Evolutionary conservation across 2,888 invertebrate species (phyloP), one percentile per base, ranked within the genome.

Genomic region (Nesidiocoris tenuis): DNA sequence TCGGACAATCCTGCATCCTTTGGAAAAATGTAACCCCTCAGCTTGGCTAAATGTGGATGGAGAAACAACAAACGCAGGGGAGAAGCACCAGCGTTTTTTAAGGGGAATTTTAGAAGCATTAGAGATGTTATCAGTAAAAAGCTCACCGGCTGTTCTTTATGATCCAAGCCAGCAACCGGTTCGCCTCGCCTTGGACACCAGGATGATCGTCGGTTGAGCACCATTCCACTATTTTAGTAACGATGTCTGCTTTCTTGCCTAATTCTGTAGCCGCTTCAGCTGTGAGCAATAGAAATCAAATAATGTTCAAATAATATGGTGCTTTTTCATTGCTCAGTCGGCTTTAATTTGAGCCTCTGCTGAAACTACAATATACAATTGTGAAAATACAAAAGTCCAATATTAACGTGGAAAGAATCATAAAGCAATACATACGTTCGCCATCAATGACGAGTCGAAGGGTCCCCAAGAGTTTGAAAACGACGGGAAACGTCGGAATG

Each of bases 361-460:
- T n/a, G n/a, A n/a, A n/a, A n/a, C n/a, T n/a, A n/a, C n/a, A n/a
- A n/a, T n/a, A n/a, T n/a, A n/a, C n/a, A n/a, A n/a, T n/a, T n/a
- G n/a, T n/a, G n/a, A n/a, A n/a, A n/a, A n/a, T n/a, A n/a, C n/a
- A n/a, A n/a, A n/a, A n/a, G n/a, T n/a, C n/a, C n/a, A n/a, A n/a
- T n/a, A n/a, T 7, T 54, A 54, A 54, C 12, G 9, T 54, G 55
- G 7, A 54, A 54, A 54, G 55, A 7, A 54, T 54, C n/a, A n/a
- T n/a, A n/a, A n/a, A 21, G 21, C 17, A 25, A 21, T 23, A 65
- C 78, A 83, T 81, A 91, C 91, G 89, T 86, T 93, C 92, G 23
- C 92, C 92, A 84, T 94, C 94, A 0, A 95, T 90, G 57, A 94
- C 88, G 90, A 96, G 94, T 75, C 96, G 86, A 0, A 95, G 84